Percentiles rank a stretch among this genome's conserved stretches.
Conservation (phyloP, 2,888 invertebrate genomes). For the Hedya salicella region DNA sequence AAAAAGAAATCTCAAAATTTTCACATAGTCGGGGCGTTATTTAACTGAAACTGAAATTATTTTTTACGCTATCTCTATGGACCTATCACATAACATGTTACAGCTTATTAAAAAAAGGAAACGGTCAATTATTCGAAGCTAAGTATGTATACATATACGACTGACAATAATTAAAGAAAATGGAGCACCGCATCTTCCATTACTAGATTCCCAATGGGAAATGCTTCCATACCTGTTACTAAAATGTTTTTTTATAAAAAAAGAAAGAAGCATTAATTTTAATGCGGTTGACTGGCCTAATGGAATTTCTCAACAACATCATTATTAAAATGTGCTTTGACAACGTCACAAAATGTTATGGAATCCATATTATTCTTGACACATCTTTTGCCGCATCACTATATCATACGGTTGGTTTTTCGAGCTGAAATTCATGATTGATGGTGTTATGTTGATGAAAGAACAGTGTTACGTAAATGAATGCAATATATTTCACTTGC, state of each 20-base stretch:
- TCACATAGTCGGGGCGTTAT: too few species aligned
- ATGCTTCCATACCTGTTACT: not conserved
- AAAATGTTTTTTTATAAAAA: not conserved
- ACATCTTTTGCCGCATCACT: conserved; percentile 5
- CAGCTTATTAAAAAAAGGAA: too few species aligned
- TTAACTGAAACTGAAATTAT: too few species aligned
- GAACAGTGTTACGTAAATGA: conserved; percentile 27
- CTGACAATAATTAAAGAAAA: too few species aligned
- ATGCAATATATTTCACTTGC: conserved; percentile 19
- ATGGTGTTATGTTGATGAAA: conserved; percentile 16
- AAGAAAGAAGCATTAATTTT: not conserved
- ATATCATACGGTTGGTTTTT: conserved; percentile 17
- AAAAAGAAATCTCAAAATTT: too few species aligned
- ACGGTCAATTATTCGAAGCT: too few species aligned
- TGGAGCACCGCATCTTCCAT: too few species aligned
- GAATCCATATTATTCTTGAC: conserved; percentile 23
- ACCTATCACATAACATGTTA: too few species aligned
- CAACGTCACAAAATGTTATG: conserved; percentile 12
- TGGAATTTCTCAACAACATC: conserved; percentile 12
- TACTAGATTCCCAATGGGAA: not conserved
- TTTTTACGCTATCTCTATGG: too few species aligned
- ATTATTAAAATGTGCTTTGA: not conserved
- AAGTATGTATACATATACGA: too few species aligned
- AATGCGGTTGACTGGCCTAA: not conserved
- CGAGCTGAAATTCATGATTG: conserved; percentile 23